Conservation (phyloP, 1,140 invertebrate genomes). For the Schmidtea mediterranea region DNA sequence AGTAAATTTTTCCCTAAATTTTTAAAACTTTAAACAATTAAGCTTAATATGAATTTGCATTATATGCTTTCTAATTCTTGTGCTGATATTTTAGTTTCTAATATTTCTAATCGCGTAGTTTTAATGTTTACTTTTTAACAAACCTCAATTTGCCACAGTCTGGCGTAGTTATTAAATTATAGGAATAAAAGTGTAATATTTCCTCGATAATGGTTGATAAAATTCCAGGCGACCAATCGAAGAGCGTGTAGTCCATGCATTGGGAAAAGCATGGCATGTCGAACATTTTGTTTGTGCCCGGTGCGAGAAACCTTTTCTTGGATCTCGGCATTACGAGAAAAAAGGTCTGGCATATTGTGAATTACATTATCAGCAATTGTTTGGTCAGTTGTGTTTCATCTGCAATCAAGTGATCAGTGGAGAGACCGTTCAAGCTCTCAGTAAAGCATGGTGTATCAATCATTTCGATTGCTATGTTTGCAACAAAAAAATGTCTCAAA, state of each 20-base stretch:
- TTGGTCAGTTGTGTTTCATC: constrained; percentile 89
- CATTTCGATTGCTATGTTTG: constrained; percentile 96
- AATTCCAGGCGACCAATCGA: constrained; percentile 51
- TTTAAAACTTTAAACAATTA: too few species aligned
- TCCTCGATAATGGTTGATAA: neutral
- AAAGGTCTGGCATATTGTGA: constrained; percentile 95
- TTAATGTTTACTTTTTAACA: too few species aligned
- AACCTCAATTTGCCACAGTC: too few species aligned
- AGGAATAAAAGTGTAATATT: too few species aligned
- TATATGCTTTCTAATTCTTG: too few species aligned
- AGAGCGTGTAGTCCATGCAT: constrained; percentile 72
- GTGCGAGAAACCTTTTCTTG: constrained; percentile 95
- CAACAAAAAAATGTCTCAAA: constrained; percentile 84
- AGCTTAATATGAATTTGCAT: too few species aligned
- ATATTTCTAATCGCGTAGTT: too few species aligned
- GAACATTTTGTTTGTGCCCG: constrained; percentile 99
- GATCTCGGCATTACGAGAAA: constrained; percentile 92
- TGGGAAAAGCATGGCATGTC: constrained; percentile 98
- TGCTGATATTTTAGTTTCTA: too few species aligned
- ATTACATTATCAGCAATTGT: constrained; percentile 87
- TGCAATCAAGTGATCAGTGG: constrained; percentile 92
- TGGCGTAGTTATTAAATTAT: too few species aligned
- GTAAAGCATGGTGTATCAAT: constrained; percentile 97
- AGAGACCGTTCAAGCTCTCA: constrained; percentile 90
- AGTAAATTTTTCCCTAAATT: too few species aligned